Base-by-base conservation (phyloP, 2,888 invertebrate species). In the Tiphia femorata region DNA sequence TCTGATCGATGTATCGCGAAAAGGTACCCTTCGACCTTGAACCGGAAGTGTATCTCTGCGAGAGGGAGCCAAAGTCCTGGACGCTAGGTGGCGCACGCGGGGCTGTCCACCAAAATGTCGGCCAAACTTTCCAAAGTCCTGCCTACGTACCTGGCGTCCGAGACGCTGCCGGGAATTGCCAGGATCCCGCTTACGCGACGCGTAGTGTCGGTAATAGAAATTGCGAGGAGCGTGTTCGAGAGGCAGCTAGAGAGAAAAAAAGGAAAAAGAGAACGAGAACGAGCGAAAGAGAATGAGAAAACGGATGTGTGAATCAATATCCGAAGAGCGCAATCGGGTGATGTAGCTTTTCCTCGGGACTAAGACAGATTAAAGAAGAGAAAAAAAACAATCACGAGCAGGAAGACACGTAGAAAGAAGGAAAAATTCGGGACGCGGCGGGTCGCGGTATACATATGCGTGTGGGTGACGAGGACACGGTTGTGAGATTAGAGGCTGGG, bases 1-100 rank as follows among this genome's bases (percentile, higher is more conserved):
- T 83, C 81, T 83, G 81, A 81, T 72, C 58, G 48, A 55, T 58
- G 54, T 48, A 52, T 66, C 42, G 51, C 46, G 46, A 47, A 41
- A 35, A 43, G 17, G 30, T 23, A 47, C 10, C 20, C 37, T 42
- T 17, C 19, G 12, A 20, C 43, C 42, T 33, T 3, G n/a, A n/a
- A n/a, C n/a, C n/a, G n/a, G n/a, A n/a, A n/a, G n/a, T n/a, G n/a
- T n/a, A n/a, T n/a, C n/a, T n/a, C n/a, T n/a, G n/a, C n/a, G n/a
- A n/a, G n/a, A n/a, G n/a, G n/a, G n/a, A 30, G 12, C 3, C 10
- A 35, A 7, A 19, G 38, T 23, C 25, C 10, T n/a, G 30, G 29
- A 33, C 33, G 33, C 33, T 14, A 33, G 33, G 33, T 14, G 33
- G n/a, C 33, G 12, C 29, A 3, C 12, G 25, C 8, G 25, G 25